Base-by-base conservation (phyloP, 2,113 vertebrate genomes). In the Micronycteris hirsuta region DNA sequence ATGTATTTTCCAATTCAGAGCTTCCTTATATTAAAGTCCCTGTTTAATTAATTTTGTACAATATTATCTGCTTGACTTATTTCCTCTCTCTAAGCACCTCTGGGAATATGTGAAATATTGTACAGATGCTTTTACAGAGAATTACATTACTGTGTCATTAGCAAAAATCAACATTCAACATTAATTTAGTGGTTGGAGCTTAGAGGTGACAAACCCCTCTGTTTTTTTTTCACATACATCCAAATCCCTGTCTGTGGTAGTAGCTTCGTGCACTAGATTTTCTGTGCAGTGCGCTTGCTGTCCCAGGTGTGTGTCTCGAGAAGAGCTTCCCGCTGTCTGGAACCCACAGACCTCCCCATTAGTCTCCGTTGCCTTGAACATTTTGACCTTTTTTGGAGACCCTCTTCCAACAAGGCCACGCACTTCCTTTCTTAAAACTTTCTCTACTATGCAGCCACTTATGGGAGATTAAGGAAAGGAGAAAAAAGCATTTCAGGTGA, bases 31-130 rank as follows among this genome's bases (percentile, higher is more conserved):
- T 77, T 74, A 83, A 97, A 95, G 28, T 74, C 56, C 91, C 54
- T 94, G 88, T 94, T 92, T 97, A 97, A 97, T 97, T 97, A 96
- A 97, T 96, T 94, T 96, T 47, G 84, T 56, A 97, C 85, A 92
- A 76, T 92, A 93, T 95, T 97, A 85, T 93, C 67, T 92, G 87
- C 84, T 93, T 97, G 80, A 93, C 84, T 96, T 90, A 54, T 24
- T 96, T 31, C 43, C 73, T 89, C 68, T 93, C 80, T 67, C 76
- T 89, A 17, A 71, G 67, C 14, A 93, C 96, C 41, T 76, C 43
- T 96, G 90, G 91, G 95, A 92, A 87, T 95, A 97, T 94, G 65
- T 94, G 85, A 92, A 85, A 96, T 94, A 95, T 41, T 82, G 76
- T 95, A 88, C 95, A 95, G 92, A 97, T 96, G 90, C 54, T 95